Conservation (phyloP, 2,888 invertebrate genomes). For the Drosophila infuscata region DNA sequence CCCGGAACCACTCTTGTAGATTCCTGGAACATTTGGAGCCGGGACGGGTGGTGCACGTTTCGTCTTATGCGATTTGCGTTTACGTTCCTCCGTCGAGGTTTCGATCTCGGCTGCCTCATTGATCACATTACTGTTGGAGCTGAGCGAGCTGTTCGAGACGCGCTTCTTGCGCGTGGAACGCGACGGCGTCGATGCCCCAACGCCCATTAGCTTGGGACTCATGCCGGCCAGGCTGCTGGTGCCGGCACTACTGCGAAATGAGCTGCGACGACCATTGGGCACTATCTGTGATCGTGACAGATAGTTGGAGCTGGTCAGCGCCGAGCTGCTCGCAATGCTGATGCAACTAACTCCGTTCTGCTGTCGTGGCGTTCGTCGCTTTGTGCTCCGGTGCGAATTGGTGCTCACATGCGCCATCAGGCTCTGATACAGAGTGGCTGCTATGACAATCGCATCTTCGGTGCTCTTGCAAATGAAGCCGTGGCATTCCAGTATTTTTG, state of each 20-base stretch:
- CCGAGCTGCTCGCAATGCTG: constrained; percentile 89
- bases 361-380: constrained; percentile 88
- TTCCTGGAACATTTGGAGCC: constrained; percentile 46
- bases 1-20: constrained; percentile 29
- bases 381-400: constrained; percentile 83
- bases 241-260: constrained; percentile 77
- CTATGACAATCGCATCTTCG: constrained; percentile 96
- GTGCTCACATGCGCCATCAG: constrained; percentile 92
- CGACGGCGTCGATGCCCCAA: constrained; percentile 86
- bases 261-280: constrained; percentile 80
- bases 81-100: constrained; percentile 86
- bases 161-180: constrained; percentile 92
- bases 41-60: constrained; percentile 87
- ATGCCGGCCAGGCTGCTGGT: constrained; percentile 40
- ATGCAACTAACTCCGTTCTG: constrained; percentile 92
- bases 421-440: constrained; percentile 95
- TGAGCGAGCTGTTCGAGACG: constrained; percentile 87
- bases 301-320: constrained; percentile 83
- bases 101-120: constrained; percentile 83
- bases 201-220: constrained; percentile 44
- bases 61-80: constrained; percentile 87
- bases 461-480: constrained; percentile 95
- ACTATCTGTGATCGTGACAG: constrained; percentile 74
- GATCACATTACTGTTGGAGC: constrained; percentile 87
- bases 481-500: constrained; percentile 94